Conservation (phyloP, 2,888 invertebrate species). For the Clivina fossor region DNA sequence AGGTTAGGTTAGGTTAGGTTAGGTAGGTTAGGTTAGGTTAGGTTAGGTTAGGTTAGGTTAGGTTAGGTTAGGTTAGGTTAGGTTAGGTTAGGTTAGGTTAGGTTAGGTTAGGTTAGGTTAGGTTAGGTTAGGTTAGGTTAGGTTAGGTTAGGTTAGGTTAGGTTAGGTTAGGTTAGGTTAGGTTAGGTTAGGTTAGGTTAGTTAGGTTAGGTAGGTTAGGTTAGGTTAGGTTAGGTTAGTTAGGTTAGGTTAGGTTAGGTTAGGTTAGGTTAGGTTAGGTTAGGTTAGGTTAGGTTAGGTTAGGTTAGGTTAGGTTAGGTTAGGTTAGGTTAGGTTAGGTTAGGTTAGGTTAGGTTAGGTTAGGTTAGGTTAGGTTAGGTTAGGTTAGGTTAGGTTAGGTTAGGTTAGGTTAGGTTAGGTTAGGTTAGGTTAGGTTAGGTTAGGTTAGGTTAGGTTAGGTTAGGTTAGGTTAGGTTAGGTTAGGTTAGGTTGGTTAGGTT, state of each 20-base stretch:
- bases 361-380: constrained; percentile 26
- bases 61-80: no score
- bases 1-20: no score
- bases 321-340: constrained; percentile 30
- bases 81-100: no score
- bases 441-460: constrained; percentile 26
- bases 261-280: constrained; percentile 33
- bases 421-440: constrained; percentile 27
- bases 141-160: no score
- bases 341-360: constrained; percentile 27
- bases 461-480: constrained; percentile 23
- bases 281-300: constrained; percentile 25
- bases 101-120: no score
- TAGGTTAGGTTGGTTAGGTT: constrained; percentile 22
- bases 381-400: constrained; percentile 26
- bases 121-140: no score
- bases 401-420: constrained; percentile 19
- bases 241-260: constrained; percentile 30
- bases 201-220: constrained; percentile 40
- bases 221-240: constrained; percentile 26
- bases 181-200: constrained; percentile 39
- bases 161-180: no score
- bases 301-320: constrained; percentile 27
- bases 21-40: no score
- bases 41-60: no score